Evolutionary conservation across 2,113 vertebrate genomes (phyloP), one percentile per base, ranked within the genome.

Genomic region (Maccullochella peelii): DNA sequence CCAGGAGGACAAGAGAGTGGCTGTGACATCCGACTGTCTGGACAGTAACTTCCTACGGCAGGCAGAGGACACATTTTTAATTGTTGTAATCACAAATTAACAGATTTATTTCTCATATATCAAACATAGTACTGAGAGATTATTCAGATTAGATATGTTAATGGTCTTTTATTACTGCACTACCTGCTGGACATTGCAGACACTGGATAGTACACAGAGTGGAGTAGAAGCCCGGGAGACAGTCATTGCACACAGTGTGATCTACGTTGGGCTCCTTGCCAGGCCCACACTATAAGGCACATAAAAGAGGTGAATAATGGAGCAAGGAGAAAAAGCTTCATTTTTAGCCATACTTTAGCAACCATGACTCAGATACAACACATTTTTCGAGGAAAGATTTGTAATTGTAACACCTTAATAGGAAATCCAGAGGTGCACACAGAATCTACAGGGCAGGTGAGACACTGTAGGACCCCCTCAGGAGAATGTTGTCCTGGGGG

Each of bases 161-260:
- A 66, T 69, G 42, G 14, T 21, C 5, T 68, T 40, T 25, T 63
- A 42, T 71, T 10, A 50, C n/a, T 55, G 42, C 12, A 88, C 70
- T 91, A 97, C 97, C 97, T 94, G 93, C 83, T n/a, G 95, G 95
- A 92, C 96, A 97, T 50, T 82, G 91, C 62, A 95, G 92, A 90
- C 95, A 96, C 5, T 80, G 86, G 10, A 58, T 44, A 40, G 88
- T 47, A 21, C 90, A 95, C 61, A 91, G 73, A 18, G 88, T 80
- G 61, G 96, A 94, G 88, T 89, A 96, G 81, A 90, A 91, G 9
- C 92, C 96, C 2, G 89, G 87, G 50, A 78, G 2, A 36, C 95
- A 96, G 81, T 92, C 68, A 10, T 90, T 75, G 70, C 94, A 97
- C 4, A 33, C 74, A 1, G 91, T 94, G 73, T 82, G 90, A 76